These are phyloP conservation scores for Mimachlamys varia DNA, from an alignment of 2,888 invertebrate genomes.

Conservation along the genomic window DNA sequence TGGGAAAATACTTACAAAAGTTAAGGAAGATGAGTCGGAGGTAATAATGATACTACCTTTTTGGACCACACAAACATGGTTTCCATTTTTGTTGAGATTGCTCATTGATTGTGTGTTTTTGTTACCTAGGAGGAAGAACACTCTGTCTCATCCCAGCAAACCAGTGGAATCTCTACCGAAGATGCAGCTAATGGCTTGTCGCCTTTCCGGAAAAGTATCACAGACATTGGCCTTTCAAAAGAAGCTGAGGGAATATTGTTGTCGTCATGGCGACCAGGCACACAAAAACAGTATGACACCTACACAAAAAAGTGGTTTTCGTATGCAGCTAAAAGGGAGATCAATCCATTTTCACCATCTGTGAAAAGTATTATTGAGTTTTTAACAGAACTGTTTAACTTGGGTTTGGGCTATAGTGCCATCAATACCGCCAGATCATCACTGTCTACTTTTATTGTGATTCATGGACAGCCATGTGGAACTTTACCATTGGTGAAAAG, in stretches of 20 bases:
- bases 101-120: not conserved
- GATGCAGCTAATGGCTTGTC: slow-evolving; percentile 29
- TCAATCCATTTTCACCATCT: slow-evolving; percentile 44
- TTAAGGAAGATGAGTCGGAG: slow-evolving; percentile 32
- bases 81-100: not conserved
- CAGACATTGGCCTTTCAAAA: slow-evolving; percentile 42
- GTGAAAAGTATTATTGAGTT: slow-evolving; percentile 41
- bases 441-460: slow-evolving; percentile 38
- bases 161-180: not conserved
- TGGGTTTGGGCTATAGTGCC: slow-evolving; percentile 46
- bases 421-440: slow-evolving; percentile 48
- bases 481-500: not conserved
- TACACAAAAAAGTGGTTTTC: slow-evolving; percentile 46
- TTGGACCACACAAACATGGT: slow-evolving; percentile 42
- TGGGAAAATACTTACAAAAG: slow-evolving; percentile 39
- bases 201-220: slow-evolving; percentile 31
- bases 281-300: slow-evolving; percentile 47
- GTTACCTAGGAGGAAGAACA: not conserved
- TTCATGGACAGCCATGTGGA: slow-evolving; percentile 25
- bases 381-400: slow-evolving; percentile 36
- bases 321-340: slow-evolving; percentile 45
- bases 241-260: slow-evolving; percentile 41
- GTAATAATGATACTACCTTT: slow-evolving; percentile 38
- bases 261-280: slow-evolving; percentile 44
- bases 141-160: not conserved